Conservation (phyloP, 37 sponge, comb jelly and placozoan species). For the Chondrilla cf. caribensis region DNA sequence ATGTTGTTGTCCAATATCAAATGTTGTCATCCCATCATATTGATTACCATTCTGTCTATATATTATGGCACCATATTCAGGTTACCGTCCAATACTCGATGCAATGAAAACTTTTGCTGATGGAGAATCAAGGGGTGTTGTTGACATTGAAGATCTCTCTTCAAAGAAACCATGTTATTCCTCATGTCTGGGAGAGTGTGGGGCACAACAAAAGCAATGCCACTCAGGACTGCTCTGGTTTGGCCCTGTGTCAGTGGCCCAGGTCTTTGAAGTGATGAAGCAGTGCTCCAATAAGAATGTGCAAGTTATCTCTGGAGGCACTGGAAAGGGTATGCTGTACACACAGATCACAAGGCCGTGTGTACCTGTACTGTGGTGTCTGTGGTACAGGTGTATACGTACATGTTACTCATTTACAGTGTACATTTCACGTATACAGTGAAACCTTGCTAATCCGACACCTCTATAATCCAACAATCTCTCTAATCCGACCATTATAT, state of each 20-base stretch:
- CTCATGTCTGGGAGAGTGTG: constrained; percentile 2
- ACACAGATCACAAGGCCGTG: no score
- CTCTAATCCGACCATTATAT: no score
- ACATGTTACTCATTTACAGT: no score
- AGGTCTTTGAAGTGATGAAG: constrained; percentile 31
- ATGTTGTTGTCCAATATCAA: no score
- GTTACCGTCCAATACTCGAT: constrained; percentile 80
- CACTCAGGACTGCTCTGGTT: constrained; percentile 47
- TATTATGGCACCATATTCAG: constrained; percentile 38
- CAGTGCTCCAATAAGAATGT: constrained; percentile 6
- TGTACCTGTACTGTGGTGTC: background rate
- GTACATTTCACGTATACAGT: no score
- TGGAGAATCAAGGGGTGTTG: background rate
- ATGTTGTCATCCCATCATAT: no score
- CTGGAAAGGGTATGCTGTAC: constrained; percentile 65
- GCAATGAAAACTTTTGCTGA: constrained; percentile 78
- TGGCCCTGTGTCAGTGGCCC: constrained; percentile 33
- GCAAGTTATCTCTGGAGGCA: constrained; percentile 59
- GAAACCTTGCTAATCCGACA: no score
- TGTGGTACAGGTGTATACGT: no score
- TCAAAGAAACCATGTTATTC: background rate
- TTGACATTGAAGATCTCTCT: constrained; percentile 22
- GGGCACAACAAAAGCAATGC: background rate
- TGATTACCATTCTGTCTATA: no score
- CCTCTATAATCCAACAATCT: no score